Percentiles rank a stretch among this genome's conserved stretches.
These are phyloP conservation scores for Folsomia manolachei DNA, from an alignment of 2,888 invertebrate genomes.

Conservation along the genomic window DNA sequence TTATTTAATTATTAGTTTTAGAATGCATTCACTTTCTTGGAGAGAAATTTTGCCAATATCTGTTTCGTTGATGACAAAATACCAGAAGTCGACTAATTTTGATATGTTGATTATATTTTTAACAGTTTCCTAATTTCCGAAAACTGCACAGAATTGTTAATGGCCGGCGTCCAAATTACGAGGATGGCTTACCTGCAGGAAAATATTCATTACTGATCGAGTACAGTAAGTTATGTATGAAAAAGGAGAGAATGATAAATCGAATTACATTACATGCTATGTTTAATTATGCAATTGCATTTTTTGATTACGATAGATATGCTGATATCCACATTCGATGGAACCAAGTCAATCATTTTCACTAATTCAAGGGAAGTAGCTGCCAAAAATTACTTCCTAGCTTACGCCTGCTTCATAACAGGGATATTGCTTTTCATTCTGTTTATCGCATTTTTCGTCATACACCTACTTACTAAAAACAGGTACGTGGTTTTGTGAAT, in stretches of 20 bases:
- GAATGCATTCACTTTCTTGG: too few relatives aligned
- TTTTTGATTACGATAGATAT: slow-evolving; percentile 21
- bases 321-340: slow-evolving; percentile 16
- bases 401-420: slow-evolving; percentile 22
- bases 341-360: slow-evolving; percentile 31
- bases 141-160: slow-evolving; percentile 33
- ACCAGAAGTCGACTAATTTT: too few relatives aligned
- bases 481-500: too few relatives aligned
- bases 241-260: not conserved
- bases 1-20: too few relatives aligned
- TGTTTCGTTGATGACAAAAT: too few relatives aligned
- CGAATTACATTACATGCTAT: not conserved
- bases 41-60: too few relatives aligned
- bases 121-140: slow-evolving; percentile 36
- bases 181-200: slow-evolving; percentile 32
- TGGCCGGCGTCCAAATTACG: not conserved
- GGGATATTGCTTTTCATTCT: slow-evolving; percentile 18
- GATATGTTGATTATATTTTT: too few relatives aligned
- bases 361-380: slow-evolving; percentile 25
- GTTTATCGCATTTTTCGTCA: not conserved
- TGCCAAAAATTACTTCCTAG: slow-evolving; percentile 34
- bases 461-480: not conserved
- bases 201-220: slow-evolving; percentile 30
- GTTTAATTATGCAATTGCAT: too few relatives aligned
- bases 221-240: slow-evolving; percentile 25